phyloP scores from a whole-genome alignment of 2,113 vertebrate genomes.

The Pandion haliaetus region DNA sequence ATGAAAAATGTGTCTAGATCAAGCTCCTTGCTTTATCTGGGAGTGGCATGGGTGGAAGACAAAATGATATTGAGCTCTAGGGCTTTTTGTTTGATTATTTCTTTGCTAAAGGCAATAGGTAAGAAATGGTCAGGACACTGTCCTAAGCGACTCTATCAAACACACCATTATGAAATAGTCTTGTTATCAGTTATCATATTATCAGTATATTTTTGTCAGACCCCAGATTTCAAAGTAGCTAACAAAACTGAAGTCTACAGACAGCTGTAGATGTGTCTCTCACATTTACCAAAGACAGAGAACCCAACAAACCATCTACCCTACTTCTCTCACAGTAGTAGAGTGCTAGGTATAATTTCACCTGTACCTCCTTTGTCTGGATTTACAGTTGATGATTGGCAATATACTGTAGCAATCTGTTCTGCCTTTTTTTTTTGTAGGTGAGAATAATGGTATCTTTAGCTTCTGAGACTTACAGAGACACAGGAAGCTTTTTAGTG shows the following conservation, averaged over 20 bases:
- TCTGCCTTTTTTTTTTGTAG: background rate
- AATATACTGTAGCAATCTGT: background rate
- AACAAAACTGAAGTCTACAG: background rate
- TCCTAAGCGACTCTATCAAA: background rate
- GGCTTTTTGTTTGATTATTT: background rate
- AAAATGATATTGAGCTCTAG: background rate
- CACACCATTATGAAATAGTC: background rate
- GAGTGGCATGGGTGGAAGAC: background rate
- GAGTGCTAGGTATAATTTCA: background rate
- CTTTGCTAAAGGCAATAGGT: background rate
- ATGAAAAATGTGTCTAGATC: background rate
- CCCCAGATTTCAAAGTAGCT: background rate
- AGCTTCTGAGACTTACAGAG: background rate
- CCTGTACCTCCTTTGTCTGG: background rate
- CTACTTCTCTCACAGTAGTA: background rate
- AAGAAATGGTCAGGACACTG: background rate
- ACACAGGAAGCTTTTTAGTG: background rate
- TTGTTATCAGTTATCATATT: background rate
- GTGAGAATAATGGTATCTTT: background rate
- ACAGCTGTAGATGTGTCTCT: background rate
- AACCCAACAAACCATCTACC: background rate
- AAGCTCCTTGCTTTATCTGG: background rate
- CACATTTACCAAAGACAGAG: background rate
- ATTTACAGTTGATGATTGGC: background rate
- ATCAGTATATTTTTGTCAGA: background rate